These are phyloP conservation scores for Eristalinus aeneus DNA, from an alignment of 2,888 invertebrate genomes.

Conservation along the genomic window DNA sequence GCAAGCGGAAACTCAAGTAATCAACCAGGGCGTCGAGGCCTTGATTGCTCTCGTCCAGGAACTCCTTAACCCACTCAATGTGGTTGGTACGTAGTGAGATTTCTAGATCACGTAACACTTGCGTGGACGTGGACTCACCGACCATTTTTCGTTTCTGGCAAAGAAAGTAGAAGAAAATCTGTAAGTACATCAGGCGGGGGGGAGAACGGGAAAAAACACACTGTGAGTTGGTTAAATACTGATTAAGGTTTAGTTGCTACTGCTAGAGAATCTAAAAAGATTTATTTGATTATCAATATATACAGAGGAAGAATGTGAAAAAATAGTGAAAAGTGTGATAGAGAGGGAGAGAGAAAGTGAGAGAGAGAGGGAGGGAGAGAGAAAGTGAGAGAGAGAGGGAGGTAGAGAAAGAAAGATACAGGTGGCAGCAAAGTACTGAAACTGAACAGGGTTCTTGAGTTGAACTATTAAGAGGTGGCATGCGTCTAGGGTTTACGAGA, in stretches of 20 bases:
- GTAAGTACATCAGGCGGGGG: slow-evolving; percentile 76
- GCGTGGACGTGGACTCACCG: slow-evolving; percentile 98
- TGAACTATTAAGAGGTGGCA: slow-evolving; percentile 13
- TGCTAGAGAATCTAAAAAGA: slow-evolving; percentile 33
- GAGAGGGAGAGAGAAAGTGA: background rate
- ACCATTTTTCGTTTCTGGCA: slow-evolving; percentile 98
- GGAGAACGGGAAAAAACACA: slow-evolving; percentile 64
- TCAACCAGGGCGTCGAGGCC: slow-evolving; percentile 98
- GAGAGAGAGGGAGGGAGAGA: background rate
- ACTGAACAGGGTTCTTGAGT: background rate
- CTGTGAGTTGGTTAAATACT: slow-evolving; percentile 69
- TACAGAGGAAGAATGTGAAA: background rate
- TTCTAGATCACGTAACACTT: slow-evolving; percentile 98
- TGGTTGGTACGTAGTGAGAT: slow-evolving; percentile 99
- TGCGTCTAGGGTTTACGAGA: slow-evolving; percentile 6
- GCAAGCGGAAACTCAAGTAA: slow-evolving; percentile 96
- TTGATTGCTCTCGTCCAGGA: slow-evolving; percentile 96
- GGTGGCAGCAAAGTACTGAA: slow-evolving; percentile 50
- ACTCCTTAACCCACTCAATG: slow-evolving; percentile 99
- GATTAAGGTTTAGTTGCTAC: slow-evolving; percentile 62
- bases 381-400: background rate
- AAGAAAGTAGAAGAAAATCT: slow-evolving; percentile 81
- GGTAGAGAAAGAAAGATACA: background rate
- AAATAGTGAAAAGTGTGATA: slow-evolving; percentile 11
- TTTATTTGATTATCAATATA: background rate